Conservation (phyloP, 1,140 invertebrate genomes). For the Drosophila sp. region DNA sequence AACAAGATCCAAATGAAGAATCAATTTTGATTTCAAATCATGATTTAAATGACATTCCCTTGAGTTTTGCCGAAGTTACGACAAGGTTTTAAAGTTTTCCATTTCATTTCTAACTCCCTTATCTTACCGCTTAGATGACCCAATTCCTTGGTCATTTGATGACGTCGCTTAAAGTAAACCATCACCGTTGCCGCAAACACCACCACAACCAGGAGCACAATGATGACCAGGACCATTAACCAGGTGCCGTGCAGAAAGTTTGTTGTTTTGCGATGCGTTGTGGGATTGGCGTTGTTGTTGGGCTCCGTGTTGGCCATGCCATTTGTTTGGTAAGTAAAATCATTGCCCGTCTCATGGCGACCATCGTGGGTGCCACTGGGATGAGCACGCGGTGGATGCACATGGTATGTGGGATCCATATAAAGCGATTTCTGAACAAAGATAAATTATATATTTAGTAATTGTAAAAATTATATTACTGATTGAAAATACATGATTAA, state of each 20-base stretch:
- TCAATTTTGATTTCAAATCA: too few relatives aligned
- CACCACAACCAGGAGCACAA: constrained; percentile 87
- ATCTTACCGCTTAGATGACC: constrained; percentile 85
- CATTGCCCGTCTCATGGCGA: constrained; percentile 64
- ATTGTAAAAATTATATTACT: too few relatives aligned
- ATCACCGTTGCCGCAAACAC: constrained; percentile 88
- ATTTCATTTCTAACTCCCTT: neutral
- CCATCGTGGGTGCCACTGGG: constrained; percentile 84
- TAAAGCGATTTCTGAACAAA: constrained; percentile 84
- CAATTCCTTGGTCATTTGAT: constrained; percentile 87
- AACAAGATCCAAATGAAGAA: too few relatives aligned
- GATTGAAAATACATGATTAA: too few relatives aligned
- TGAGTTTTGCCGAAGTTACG: too few relatives aligned
- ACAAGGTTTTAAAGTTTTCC: too few relatives aligned
- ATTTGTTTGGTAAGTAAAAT: constrained; percentile 68
- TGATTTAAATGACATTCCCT: neutral
- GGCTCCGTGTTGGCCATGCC: constrained; percentile 62
- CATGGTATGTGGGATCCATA: constrained; percentile 87
- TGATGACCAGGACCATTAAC: constrained; percentile 90
- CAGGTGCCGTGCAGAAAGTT: constrained; percentile 89
- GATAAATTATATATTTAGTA: accelerated
- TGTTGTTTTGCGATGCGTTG: constrained; percentile 76
- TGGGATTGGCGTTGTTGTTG: constrained; percentile 58
- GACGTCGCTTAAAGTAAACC: constrained; percentile 87
- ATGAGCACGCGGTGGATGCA: constrained; percentile 86